Percentiles rank a stretch among this genome's conserved stretches.
Conservation (phyloP, 1,140 invertebrate species). For the Cydia amplana region DNA sequence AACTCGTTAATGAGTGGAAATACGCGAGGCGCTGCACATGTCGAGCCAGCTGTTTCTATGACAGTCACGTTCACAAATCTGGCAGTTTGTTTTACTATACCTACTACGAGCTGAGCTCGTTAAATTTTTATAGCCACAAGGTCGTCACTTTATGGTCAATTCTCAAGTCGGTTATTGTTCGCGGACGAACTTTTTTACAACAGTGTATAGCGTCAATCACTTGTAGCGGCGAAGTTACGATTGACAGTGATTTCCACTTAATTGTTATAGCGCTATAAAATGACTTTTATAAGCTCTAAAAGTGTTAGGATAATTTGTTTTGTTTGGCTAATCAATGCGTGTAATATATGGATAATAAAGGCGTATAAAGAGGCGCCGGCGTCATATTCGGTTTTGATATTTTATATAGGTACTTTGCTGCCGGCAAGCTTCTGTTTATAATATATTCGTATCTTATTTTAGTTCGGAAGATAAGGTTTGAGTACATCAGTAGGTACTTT, state of each 20-base stretch:
- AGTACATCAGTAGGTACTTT: background rate
- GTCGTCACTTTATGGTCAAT: slow-evolving; percentile 80
- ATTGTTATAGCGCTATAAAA: slow-evolving; percentile 71
- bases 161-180: slow-evolving; percentile 77
- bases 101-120: slow-evolving; percentile 67
- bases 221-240: slow-evolving; percentile 66
- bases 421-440: background rate
- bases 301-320: slow-evolving; percentile 53
- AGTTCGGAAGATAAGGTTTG: background rate
- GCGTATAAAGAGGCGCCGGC: slow-evolving; percentile 24
- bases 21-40: slow-evolving; percentile 49
- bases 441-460: slow-evolving; percentile 8
- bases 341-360: slow-evolving; percentile 58
- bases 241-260: slow-evolving; percentile 73
- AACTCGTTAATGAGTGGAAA: slow-evolving; percentile 53
- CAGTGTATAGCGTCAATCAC: slow-evolving; percentile 55
- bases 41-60: slow-evolving; percentile 72
- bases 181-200: slow-evolving; percentile 66
- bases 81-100: slow-evolving; percentile 57
- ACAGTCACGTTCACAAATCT: slow-evolving; percentile 73
- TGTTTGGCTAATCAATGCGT: slow-evolving; percentile 46
- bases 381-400: slow-evolving; percentile 11
- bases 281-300: slow-evolving; percentile 59
- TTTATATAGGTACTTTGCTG: slow-evolving; percentile 8
- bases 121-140: slow-evolving; percentile 81